Percentiles rank a stretch among this genome's conserved stretches.
phyloP scores from a whole-genome alignment of 1,140 invertebrate species.

The Diploscapter pachys region DNA sequence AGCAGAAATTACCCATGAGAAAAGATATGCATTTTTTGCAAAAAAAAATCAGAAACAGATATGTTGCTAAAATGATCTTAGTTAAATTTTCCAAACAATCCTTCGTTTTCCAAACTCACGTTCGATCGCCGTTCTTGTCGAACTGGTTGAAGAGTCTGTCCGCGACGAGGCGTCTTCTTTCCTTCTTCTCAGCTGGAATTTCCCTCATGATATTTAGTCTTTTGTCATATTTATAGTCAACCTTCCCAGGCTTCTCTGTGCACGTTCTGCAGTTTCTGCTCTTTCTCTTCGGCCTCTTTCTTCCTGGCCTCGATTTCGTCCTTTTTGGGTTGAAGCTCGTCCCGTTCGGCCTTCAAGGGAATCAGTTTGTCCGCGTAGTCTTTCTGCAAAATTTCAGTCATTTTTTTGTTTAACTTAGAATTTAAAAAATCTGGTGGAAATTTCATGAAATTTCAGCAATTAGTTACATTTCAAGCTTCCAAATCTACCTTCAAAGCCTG shows the following conservation, averaged over 20 bases:
- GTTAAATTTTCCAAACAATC: slow-evolving; percentile 32
- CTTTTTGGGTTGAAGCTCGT: slow-evolving; percentile 48
- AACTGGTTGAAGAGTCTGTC: slow-evolving; percentile 71
- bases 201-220: too few species aligned
- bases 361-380: slow-evolving; percentile 14
- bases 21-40: too few species aligned
- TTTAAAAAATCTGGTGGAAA: slow-evolving; percentile 37
- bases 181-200: slow-evolving; percentile 56
- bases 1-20: too few species aligned
- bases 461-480: slow-evolving; percentile 71
- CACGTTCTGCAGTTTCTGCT: slow-evolving; percentile 64
- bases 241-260: slow-evolving; percentile 59
- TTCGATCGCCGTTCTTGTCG: slow-evolving; percentile 74
- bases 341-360: slow-evolving; percentile 36
- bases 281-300: slow-evolving; percentile 67
- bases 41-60: too few species aligned
- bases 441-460: slow-evolving; percentile 46
- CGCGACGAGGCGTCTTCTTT: slow-evolving; percentile 63
- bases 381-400: slow-evolving; percentile 1
- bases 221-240: slow-evolving; percentile 16
- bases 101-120: slow-evolving; percentile 49
- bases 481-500: slow-evolving; percentile 62
- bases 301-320: slow-evolving; percentile 68
- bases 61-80: not conserved
- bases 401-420: slow-evolving; percentile 29